Evolutionary conservation across 2,888 invertebrate species (phyloP), one percentile per base, ranked within the genome.

Genomic region (Cepaea hortensis): DNA sequence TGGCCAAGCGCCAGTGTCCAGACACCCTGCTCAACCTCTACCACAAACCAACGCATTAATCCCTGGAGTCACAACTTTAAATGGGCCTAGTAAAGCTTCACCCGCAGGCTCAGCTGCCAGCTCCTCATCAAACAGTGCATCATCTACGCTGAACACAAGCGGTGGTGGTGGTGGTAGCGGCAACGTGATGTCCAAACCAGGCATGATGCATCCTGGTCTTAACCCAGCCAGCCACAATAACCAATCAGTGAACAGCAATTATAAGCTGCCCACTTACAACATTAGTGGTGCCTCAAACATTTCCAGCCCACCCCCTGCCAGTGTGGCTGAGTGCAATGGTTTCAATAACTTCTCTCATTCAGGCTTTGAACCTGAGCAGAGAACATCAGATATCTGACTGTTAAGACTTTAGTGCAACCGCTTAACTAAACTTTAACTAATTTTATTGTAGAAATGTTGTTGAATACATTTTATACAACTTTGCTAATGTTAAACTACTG

Each of bases 61-160:
- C 35, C 61, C 23, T 68, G 81, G 76, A 86, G 84, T 35, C 46
- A 72, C 55, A 72, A 77, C 75, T 81, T 86, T 76, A 77, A 82
- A 70, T 46, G 84, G 85, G 75, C 65, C 86, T 35, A 85, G 46
- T 77, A 87, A 85, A 76, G 90, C 92, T 7, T 93, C 93, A 0
- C 93, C 94, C 50, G 93, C 93, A 9, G 93, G 92, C 35, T 94
- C 93, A 23, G 91, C 93, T 23, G 91, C 93, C 75, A 93, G 93
- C 90, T 91, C 92, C 68, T 93, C 93, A 70, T 92, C 93, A 18
- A 90, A 90, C 62, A 93, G 93, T 89, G 83, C 76, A 76, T 77
- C 88, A 86, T 77, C 90, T 79, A 79, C 88, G 83, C 62, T 82
- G 89, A 84, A 89, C 81, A 89, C 87, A 35, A 68, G 46, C 61